These are phyloP conservation scores for Steinernema khuongi DNA, from an alignment of 1,140 invertebrate genomes.

Conservation along the genomic window DNA sequence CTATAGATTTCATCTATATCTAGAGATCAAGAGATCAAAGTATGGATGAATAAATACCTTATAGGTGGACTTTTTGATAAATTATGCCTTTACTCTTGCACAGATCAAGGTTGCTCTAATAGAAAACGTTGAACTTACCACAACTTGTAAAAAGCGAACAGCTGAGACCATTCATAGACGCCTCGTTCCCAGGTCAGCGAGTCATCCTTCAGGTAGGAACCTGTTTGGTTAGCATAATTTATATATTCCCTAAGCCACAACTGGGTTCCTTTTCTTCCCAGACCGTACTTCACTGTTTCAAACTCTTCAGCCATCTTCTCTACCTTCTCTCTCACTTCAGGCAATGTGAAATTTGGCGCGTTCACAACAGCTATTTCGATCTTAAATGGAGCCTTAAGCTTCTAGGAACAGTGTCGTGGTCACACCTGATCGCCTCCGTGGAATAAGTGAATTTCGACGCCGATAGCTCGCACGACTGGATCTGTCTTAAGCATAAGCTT, in stretches of 20 bases:
- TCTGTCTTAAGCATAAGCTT: conserved; percentile 59
- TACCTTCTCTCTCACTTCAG: conserved; percentile 42
- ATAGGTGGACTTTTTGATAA: too few relatives aligned
- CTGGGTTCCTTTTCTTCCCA: conserved; percentile 54
- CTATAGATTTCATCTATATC: too few relatives aligned
- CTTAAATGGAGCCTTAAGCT: conserved; percentile 17
- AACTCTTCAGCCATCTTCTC: conserved; percentile 51
- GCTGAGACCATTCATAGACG: conserved; percentile 56
- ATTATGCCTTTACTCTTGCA: too few relatives aligned
- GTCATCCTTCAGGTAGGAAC: conserved; percentile 49
- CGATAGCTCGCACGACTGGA: conserved; percentile 49
- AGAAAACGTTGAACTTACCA: conserved; percentile 41
- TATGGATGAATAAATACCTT: too few relatives aligned
- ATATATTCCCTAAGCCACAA: conserved; percentile 54
- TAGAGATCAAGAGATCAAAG: too few relatives aligned
- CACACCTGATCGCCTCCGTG: conserved; percentile 41
- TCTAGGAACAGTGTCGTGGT: conserved; percentile 9
- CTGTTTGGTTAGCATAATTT: conserved; percentile 56
- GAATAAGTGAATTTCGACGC: conserved; percentile 51
- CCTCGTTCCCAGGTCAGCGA: conserved; percentile 51
- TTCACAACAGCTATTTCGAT: conserved; percentile 56
- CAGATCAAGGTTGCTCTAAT: too few relatives aligned
- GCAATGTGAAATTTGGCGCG: conserved; percentile 46
- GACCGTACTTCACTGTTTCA: conserved; percentile 41
- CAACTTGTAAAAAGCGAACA: conserved; percentile 57